Base-by-base conservation (phyloP, 2,113 vertebrate genomes). In the Sciurus niger region DNA sequence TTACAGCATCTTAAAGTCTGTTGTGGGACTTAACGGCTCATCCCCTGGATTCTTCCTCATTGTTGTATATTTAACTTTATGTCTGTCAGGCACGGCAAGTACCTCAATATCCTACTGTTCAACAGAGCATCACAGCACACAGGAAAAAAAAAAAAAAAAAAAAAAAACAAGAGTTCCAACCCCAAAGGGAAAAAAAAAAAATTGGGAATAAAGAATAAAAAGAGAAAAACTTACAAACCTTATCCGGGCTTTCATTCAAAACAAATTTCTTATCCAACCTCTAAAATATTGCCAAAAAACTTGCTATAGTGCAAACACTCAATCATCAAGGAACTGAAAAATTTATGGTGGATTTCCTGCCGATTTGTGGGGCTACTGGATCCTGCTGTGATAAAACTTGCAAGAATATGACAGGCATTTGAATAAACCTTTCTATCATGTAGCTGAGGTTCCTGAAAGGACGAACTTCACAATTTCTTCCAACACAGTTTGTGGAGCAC, bases 161-260 rank as follows among this genome's bases (percentile, higher is more conserved):
- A 6, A 1, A 9, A 37, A 92, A 94, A 87, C 37, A 37, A 51
- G 34, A 34, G 96, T 76, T 88, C 63, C 30, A 84, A 82, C 73
- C 82, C 92, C 40, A 78, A 88, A 94, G 88, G 83, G 43, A 20
- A 30, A 43, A 25, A 89, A 89, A 82, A 86, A 90, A 83, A 78
- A 73, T 37, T 58, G 91, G 82, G 96, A 97, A 96, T 88, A 86
- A 94, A 91, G 79, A 94, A 90, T 58, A 94, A 97, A 97, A 80
- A 91, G 46, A 94, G 92, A 97, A 68, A 82, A 96, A 73, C 76
- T 73, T 60, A 96, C 48, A 87, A 95, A 97, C 86, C 95, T 97
- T 88, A 98, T 78, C 96, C 97, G 90, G 97, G 97, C 96, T 87
- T 95, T 96, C 93, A 96, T 96, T 97, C 97, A 94, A 96, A 98